Base-by-base conservation (phyloP, 2,888 invertebrate genomes). In the Cinara cedri region DNA sequence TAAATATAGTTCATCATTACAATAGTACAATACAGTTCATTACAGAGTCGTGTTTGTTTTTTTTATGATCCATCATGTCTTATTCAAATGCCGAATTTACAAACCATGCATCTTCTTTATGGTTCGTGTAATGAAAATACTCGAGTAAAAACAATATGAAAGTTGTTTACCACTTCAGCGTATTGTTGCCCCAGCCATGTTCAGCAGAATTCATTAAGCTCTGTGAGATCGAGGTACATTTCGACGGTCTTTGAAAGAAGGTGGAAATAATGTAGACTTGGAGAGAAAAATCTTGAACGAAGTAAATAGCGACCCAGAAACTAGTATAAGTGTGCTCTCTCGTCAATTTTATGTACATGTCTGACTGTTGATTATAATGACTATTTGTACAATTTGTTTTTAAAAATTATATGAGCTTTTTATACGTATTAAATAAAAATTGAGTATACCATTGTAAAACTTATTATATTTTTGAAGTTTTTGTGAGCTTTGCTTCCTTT, bases 281-380 rank as follows among this genome's bases (percentile, higher is more conserved):
- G 62, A 62, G 62, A 62, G 34, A 8, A 34, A 62, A 62, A 62
- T 62, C 34, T 62, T 62, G 62, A n/a, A 62, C 62, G 62, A 62
- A 62, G 62, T 62, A 3, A 55, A 55, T 21, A 60, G 60, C 26
- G 34, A 60, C 34, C 60, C 60, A 26, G 60, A 60, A 60, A 42
- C 62, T 42, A 63, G 62, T 63, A 63, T n/a, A 3, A 16, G 62
- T n/a, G 0, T n/a, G 34, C 42, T 63, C 19, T 34, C n/a, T n/a
- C n/a, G n/a, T n/a, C n/a, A n/a, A n/a, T n/a, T n/a, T n/a, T n/a
- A n/a, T n/a, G n/a, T n/a, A n/a, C n/a, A n/a, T n/a, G n/a, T n/a
- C n/a, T n/a, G n/a, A n/a, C n/a, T n/a, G n/a, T n/a, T n/a, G n/a
- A n/a, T n/a, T n/a, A n/a, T n/a, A n/a, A n/a, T n/a, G n/a, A n/a